Base-by-base conservation (phyloP, 2,888 invertebrate genomes). In the Gari tellinella region DNA sequence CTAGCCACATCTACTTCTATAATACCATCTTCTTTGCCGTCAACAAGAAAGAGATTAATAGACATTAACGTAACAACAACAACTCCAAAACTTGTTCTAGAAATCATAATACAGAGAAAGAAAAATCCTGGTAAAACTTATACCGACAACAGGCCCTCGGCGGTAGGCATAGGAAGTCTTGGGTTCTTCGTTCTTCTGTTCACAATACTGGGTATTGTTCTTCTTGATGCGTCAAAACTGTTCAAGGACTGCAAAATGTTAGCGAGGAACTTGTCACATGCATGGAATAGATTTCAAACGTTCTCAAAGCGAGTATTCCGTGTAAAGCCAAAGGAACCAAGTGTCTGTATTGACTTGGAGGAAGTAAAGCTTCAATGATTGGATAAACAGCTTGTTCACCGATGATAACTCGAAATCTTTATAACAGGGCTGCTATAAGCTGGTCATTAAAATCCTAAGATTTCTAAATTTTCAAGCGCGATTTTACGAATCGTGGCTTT, bases 91-190 rank as follows among this genome's bases (percentile, higher is more conserved):
- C 43, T 56, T 12, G 4, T 56, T 23, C n/a, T n/a, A n/a, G n/a
- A 10, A 31, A 31, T 31, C 31, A n/a, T 57, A 3, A 45, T 57
- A 23, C 38, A 61, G 43, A 52, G 53, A 45, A 52, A 53, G 23
- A 62, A 43, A 52, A 64, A 64, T 40, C 64, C 64, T 17, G 64
- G 55, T 23, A 64, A 55, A 19, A 64, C 64, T 4, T 46, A 55
- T 17, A 37, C 46, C 10, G 64, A 64, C 48, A 45, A 55, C 46
- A 21, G 64, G 23, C 64, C 64, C 3, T 64, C 64, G 21, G 64
- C 64, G 1, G 46, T 64, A 12, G 64, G 64, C n/a, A 46, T 64
- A 7, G 64, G 64, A 1, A 64, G 64, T 48, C 21, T 64, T 2
- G 64, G 64, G 2, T 19, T 64, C 4, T 45, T 2, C 15, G 46